Evolutionary conservation across 2,888 invertebrate species (phyloP), one percentile per base, ranked within the genome.

Genomic region (Perdita meconis): DNA sequence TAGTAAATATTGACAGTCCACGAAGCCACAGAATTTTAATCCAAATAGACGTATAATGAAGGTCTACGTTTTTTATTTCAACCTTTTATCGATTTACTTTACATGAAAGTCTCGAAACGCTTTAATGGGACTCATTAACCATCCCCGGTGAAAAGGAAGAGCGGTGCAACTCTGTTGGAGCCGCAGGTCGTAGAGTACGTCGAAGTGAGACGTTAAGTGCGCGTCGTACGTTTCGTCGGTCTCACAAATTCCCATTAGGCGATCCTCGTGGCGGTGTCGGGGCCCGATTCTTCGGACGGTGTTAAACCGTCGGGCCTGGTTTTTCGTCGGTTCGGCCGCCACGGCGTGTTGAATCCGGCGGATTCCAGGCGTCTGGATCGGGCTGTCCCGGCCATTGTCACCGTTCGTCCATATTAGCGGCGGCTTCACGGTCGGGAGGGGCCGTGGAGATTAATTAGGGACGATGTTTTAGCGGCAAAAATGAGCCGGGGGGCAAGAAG

Each of bases 401-500:
- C 82, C 82, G 83, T 74, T 69, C 82, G 67, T 68, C 82, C 84
- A 66, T 76, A 74, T 81, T 71, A 78, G 80, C 77, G 74, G 64
- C 73, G 67, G 70, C 71, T 56, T 65, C 67, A 56, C 50, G 47
- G 66, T 13, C 77, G 75, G 66, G 63, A 83, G 83, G 74, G 65
- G 66, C 76, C 83, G 80, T 36, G 72, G 86, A 89, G 90, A 92
- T 92, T 92, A 92, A 92, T 92, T 91, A 90, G 89, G 88, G 89
- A 87, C 87, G 89, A 88, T 87, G 90, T 90, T 88, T 91, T 89
- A 87, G 89, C 86, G 87, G 88, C 89, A 89, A 90, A 90, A 91
- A 91, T 90, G 82, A 78, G 80, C 42, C 77, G n/a, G 26, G 75
- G 76, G 77, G 81, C 85, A 87, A 84, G 83, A 82, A 85, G 66